phyloP scores from a whole-genome alignment of 2,113 vertebrate genomes.

The Pipa parva region DNA sequence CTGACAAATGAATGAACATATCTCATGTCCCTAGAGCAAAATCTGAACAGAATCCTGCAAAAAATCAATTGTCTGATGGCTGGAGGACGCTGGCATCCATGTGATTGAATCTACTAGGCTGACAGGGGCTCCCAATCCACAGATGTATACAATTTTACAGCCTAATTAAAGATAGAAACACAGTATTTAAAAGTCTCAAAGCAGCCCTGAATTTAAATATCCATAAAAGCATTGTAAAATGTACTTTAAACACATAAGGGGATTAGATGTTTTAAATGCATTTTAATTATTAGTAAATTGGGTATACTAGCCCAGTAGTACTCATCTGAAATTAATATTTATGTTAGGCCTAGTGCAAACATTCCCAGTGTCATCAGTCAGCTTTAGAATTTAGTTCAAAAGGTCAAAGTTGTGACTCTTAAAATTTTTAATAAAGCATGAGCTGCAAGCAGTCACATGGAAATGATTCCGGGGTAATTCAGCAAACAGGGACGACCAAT shows the following conservation, averaged over 20 bases:
- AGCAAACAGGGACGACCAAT: no score
- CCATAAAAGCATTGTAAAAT: background rate
- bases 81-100: conserved; percentile 55
- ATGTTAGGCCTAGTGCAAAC: background rate
- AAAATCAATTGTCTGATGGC: conserved; percentile 61
- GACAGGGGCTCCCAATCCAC: conserved; percentile 48
- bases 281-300: conserved; percentile 4
- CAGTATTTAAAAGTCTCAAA: conserved; percentile 51
- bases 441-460: no score
- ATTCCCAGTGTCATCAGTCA: background rate
- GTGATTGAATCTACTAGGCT: conserved; percentile 60
- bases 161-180: conserved; percentile 60
- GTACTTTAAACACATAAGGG: conserved; percentile 21
- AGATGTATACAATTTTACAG: conserved; percentile 55
- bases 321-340: background rate
- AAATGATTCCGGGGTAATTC: no score
- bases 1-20: conserved; percentile 55
- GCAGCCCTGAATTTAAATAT: conserved; percentile 39
- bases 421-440: no score
- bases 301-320: background rate
- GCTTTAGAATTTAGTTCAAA: background rate
- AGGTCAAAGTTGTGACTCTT: no score
- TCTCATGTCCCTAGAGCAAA: conserved; percentile 53
- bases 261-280: background rate
- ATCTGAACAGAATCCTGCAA: conserved; percentile 56